A percentile compares a stretch with the other conserved stretches of the same genome.
Evolutionary conservation across 2,888 invertebrate species (phyloP).

Genomic region (Noctua comes): DNA sequence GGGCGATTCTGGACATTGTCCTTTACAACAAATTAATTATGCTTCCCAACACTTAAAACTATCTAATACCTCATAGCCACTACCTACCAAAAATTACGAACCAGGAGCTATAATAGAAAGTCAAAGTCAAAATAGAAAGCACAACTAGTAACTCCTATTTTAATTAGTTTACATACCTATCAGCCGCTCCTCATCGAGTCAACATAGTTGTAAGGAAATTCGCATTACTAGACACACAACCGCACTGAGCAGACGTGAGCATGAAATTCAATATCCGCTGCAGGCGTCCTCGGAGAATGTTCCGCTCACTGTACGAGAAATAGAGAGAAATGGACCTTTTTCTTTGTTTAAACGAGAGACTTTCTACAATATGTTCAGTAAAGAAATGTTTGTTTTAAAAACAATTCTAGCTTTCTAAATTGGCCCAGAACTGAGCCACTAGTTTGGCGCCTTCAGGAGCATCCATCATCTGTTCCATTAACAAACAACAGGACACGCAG

Average conservation of each 20-base stretch:
- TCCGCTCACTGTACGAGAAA: slow-evolving; percentile 24
- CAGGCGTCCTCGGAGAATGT: slow-evolving; percentile 20
- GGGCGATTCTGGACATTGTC: too few relatives aligned
- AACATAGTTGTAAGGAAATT: slow-evolving; percentile 16
- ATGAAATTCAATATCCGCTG: slow-evolving; percentile 59
- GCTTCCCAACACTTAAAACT: neutral
- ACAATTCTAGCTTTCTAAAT: neutral
- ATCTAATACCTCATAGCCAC: neutral
- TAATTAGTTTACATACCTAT: slow-evolving; percentile 3
- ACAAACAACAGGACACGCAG: too few relatives aligned
- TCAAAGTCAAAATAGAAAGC: too few relatives aligned
- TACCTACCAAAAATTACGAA: neutral
- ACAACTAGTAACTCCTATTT: neutral
- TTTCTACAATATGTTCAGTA: slow-evolving; percentile 3
- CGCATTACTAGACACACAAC: slow-evolving; percentile 27
- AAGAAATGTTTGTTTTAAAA: neutral
- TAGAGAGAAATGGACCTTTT: slow-evolving; percentile 8
- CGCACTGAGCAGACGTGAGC: slow-evolving; percentile 19
- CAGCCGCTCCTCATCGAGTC: neutral
- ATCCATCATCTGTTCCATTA: too few relatives aligned
- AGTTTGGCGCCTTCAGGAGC: too few relatives aligned
- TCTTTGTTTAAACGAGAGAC: slow-evolving; percentile 25
- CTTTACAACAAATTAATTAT: too few relatives aligned
- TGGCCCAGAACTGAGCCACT: too few relatives aligned
- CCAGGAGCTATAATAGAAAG: neutral